Conservation (phyloP, 37 sponge, comb jelly and placozoan species). For the Trichoplax adhaerens region DNA sequence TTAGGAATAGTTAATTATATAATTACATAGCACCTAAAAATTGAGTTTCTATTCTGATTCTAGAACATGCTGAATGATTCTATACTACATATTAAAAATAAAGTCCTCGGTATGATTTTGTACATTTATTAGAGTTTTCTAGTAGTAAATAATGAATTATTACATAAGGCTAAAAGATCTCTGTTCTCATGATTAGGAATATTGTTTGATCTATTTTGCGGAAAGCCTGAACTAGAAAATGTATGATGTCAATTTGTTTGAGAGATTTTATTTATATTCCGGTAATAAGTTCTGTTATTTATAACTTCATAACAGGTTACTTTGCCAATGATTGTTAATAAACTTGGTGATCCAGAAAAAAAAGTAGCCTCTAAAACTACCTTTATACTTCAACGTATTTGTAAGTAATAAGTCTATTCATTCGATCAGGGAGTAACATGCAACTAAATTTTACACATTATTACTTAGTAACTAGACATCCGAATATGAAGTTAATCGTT, state of each 20-base stretch:
- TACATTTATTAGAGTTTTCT: no score
- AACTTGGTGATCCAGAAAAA: constrained; percentile 80
- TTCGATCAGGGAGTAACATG: background rate
- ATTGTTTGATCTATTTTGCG: constrained; percentile 65
- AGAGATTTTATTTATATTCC: background rate
- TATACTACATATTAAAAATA: constrained; percentile 36
- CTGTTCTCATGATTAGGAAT: constrained; percentile 19
- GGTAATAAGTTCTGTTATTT: constrained; percentile 14
- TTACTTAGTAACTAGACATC: constrained; percentile 34
- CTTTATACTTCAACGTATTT: constrained; percentile 56
- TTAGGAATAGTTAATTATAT: no score
- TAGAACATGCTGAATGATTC: constrained; percentile 45
- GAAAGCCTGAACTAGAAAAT: constrained; percentile 78
- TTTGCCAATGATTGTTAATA: constrained; percentile 79
- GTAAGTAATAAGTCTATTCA: constrained; percentile 20
- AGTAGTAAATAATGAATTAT: no score
- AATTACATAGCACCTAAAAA: no score
- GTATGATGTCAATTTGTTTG: constrained; percentile 5
- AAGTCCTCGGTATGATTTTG: constrained; percentile 23
- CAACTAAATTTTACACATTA: background rate
- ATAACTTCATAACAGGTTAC: constrained; percentile 26
- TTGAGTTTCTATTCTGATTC: background rate
- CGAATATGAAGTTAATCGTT: constrained; percentile 84
- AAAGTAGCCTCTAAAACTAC: constrained; percentile 71
- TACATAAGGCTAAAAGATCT: background rate